phyloP scores from a whole-genome alignment of 2,888 invertebrate species.

The Yponomeuta plumbellus region DNA sequence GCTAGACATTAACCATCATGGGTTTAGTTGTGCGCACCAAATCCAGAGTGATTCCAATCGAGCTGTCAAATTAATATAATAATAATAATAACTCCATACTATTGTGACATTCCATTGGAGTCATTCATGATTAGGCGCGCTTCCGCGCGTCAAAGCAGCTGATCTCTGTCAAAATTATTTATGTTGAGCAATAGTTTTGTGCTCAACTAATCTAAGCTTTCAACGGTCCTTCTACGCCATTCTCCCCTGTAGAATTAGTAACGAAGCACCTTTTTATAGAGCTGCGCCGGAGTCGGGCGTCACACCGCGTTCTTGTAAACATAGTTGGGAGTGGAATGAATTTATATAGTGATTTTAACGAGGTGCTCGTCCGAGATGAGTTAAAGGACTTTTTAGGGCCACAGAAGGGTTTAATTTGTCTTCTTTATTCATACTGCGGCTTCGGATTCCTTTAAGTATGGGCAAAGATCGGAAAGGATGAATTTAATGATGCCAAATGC shows the following conservation, averaged over 20 bases:
- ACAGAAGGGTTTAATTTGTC: background rate
- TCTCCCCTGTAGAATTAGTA: constrained; percentile 38
- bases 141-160: no score
- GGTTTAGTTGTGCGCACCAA: no score
- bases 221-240: background rate
- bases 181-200: no score
- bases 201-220: background rate
- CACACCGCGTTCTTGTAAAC: constrained; percentile 49
- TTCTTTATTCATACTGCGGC: background rate
- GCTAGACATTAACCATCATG: no score
- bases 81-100: no score
- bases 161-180: no score
- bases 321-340: constrained; percentile 34
- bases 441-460: background rate
- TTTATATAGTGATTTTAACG: constrained; percentile 47
- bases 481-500: background rate
- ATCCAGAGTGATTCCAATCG: no score
- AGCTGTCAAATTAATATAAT: no score
- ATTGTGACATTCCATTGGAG: no score
- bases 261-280: constrained; percentile 73
- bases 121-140: no score
- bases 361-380: constrained; percentile 24
- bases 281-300: constrained; percentile 44
- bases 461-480: background rate
- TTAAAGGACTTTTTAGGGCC: constrained; percentile 3